Evolutionary conservation across 1,140 invertebrate genomes (phyloP).

Genomic region (Heliconius himera): DNA sequence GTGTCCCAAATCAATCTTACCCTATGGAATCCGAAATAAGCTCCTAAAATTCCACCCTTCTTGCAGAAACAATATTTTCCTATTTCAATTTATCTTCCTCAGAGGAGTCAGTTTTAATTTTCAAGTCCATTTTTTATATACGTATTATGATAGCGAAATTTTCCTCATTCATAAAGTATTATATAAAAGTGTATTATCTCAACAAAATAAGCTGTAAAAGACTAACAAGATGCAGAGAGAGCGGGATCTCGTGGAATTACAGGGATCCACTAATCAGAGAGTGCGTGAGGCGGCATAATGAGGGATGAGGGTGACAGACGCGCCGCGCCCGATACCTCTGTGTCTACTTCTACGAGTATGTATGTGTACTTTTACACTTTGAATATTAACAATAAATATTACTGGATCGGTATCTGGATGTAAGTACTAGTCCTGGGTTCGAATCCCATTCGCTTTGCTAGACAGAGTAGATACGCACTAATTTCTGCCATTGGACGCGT

Average conservation of each 20-base stretch:
- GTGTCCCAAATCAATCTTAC: not conserved
- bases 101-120: not conserved
- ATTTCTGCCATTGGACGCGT: too few relatives aligned
- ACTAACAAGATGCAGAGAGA: not conserved
- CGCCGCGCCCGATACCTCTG: not conserved
- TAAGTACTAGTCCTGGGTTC: too few relatives aligned
- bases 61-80: not conserved
- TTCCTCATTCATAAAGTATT: not conserved
- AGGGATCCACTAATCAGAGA: slow-evolving; percentile 16
- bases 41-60: not conserved
- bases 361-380: too few relatives aligned
- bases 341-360: too few relatives aligned
- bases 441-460: too few relatives aligned
- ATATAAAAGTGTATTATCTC: not conserved
- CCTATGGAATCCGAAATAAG: not conserved
- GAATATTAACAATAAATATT: too few relatives aligned
- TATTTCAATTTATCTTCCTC: not conserved
- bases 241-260: slow-evolving; percentile 10
- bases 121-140: not conserved
- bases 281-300: slow-evolving; percentile 23
- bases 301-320: not conserved
- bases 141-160: not conserved
- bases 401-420: too few relatives aligned
- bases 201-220: slow-evolving; percentile 22
- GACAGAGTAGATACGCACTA: too few relatives aligned